phyloP scores from a whole-genome alignment of 2,113 vertebrate species.

The Apaloderma vittatum region DNA sequence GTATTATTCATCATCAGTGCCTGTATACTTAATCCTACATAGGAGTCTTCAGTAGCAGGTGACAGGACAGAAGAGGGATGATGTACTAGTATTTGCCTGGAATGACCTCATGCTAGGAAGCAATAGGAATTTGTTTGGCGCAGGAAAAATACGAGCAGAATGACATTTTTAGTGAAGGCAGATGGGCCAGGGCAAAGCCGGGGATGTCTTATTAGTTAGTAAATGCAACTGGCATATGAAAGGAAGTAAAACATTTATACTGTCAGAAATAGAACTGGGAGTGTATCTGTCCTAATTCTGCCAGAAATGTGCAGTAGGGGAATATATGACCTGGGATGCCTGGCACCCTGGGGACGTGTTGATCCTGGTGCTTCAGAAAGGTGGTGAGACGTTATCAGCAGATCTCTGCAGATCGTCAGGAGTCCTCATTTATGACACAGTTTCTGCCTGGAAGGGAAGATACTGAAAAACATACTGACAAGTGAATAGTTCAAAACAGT shows the following conservation, averaged over 20 bases:
- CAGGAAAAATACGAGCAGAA: not conserved
- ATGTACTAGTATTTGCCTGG: not conserved
- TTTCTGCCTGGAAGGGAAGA: not conserved
- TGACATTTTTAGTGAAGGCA: not conserved
- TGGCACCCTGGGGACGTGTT: not conserved
- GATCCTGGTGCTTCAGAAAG: not conserved
- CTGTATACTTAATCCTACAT: not conserved
- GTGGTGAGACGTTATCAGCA: not conserved
- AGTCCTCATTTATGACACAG: not conserved
- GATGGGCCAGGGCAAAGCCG: not conserved
- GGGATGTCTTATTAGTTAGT: not conserved
- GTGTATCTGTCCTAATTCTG: not conserved
- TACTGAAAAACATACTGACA: not conserved
- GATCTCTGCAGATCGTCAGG: not conserved
- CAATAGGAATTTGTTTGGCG: not conserved
- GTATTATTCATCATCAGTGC: not conserved
- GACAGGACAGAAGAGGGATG: constrained; percentile 1
- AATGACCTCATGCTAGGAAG: constrained; percentile 14
- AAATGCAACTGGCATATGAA: not conserved
- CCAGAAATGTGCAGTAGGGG: not conserved
- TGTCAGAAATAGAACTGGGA: not conserved
- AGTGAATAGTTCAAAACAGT: not conserved
- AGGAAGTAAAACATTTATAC: not conserved
- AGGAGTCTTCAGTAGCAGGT: not conserved
- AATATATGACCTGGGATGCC: not conserved